Percentiles rank a stretch among this genome's conserved stretches.
Conservation (phyloP, 2,888 invertebrate genomes). For the Xylocampa areola region DNA sequence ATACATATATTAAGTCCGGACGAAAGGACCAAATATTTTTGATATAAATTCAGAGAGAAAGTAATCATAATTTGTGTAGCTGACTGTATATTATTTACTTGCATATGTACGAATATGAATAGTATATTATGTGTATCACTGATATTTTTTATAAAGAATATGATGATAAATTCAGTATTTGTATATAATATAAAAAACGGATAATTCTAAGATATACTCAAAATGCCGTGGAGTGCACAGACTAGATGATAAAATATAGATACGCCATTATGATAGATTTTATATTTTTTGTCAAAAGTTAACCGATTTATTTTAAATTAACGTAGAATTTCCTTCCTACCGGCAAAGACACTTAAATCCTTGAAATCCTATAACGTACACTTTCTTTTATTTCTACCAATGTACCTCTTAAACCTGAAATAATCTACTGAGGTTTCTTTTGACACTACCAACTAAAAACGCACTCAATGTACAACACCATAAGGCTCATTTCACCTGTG, state of each 20-base stretch:
- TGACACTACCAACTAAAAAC: neutral
- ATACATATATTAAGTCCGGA: conserved; percentile 1
- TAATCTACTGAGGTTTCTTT: too few relatives aligned
- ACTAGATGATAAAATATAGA: conserved; percentile 51
- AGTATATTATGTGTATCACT: conserved; percentile 33
- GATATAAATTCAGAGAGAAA: neutral
- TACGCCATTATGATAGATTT: conserved; percentile 32
- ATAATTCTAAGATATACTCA: conserved; percentile 30
- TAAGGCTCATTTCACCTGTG: conserved; percentile 31
- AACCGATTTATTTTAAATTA: too few relatives aligned
- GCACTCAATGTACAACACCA: conserved; percentile 33
- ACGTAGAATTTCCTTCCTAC: too few relatives aligned
- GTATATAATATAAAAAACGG: conserved; percentile 40
- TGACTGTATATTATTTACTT: conserved; percentile 41
- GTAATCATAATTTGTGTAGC: conserved; percentile 26
- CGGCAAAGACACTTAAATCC: neutral
- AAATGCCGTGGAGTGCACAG: conserved; percentile 45
- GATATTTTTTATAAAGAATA: conserved; percentile 8
- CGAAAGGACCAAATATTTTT: conserved; percentile 8
- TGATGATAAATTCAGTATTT: conserved; percentile 31
- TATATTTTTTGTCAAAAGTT: too few relatives aligned
- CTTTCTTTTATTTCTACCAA: neutral
- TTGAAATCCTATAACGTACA: neutral
- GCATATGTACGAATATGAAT: conserved; percentile 21
- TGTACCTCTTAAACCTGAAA: neutral